Percentiles rank a stretch among this genome's conserved stretches.
These are phyloP conservation scores for Macroramphosus scolopax DNA, from an alignment of 2,797 vertebrate species.

Conservation along the genomic window DNA sequence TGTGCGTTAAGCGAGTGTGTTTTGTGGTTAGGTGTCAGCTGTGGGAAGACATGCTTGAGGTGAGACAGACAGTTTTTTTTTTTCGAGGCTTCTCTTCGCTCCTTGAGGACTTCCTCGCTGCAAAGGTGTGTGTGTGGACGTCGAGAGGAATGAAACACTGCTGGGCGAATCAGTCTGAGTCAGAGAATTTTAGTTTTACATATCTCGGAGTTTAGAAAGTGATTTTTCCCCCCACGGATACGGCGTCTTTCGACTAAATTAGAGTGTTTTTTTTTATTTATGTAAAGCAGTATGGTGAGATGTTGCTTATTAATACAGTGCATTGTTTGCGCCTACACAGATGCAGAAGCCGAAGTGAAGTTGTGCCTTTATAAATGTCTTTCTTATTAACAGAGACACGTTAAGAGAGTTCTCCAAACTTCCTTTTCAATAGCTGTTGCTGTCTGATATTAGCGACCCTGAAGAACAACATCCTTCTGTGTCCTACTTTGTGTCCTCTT, in stretches of 20 bases:
- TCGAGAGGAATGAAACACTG: constrained; percentile 45
- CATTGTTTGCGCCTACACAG: constrained; percentile 15
- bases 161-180: constrained; percentile 41
- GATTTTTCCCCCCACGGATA: constrained; percentile 14
- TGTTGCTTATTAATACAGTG: not conserved
- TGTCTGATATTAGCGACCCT: not conserved
- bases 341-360: constrained; percentile 19
- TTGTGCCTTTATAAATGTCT: constrained; percentile 1
- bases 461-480: not conserved
- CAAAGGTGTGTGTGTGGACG: constrained; percentile 36
- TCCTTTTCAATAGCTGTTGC: not conserved
- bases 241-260: constrained; percentile 5
- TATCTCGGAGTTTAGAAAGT: constrained; percentile 23
- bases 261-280: too few relatives aligned
- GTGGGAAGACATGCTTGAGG: constrained; percentile 60
- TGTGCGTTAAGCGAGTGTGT: constrained; percentile 18
- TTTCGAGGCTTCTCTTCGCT: constrained; percentile 42
- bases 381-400: too few relatives aligned
- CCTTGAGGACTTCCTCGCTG: constrained; percentile 44
- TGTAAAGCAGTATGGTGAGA: constrained; percentile 2
- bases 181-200: constrained; percentile 45
- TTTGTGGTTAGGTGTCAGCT: constrained; percentile 51
- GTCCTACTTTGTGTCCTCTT: constrained; percentile 18
- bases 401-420: constrained; percentile 7
- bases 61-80: constrained; percentile 53